Conservation (phyloP, 2,113 vertebrate species). For the Anarrhichthys ocellatus region DNA sequence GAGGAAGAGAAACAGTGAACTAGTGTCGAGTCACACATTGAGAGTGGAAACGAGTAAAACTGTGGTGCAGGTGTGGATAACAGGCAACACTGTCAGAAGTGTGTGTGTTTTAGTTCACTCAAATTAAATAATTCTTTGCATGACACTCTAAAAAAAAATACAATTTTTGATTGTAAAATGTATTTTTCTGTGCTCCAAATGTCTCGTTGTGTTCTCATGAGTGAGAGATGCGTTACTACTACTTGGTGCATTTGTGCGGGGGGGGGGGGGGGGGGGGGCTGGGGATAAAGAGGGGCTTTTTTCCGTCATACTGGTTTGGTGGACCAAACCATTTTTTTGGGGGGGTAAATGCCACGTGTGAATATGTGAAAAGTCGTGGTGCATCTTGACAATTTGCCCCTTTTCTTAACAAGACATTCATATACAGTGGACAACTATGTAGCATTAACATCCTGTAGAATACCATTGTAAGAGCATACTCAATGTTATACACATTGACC, state of each 20-base stretch:
- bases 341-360: constrained; percentile 65
- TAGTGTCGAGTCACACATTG: not conserved
- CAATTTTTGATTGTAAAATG: not conserved
- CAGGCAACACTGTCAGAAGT: not conserved
- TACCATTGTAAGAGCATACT: constrained; percentile 77
- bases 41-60: not conserved
- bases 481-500: constrained; percentile 79
- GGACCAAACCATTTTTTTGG: constrained; percentile 62
- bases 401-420: constrained; percentile 60
- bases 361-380: constrained; percentile 74
- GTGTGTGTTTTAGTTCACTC: not conserved
- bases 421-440: constrained; percentile 78
- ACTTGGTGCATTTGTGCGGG: constrained; percentile 50
- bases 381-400: constrained; percentile 63
- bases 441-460: constrained; percentile 82
- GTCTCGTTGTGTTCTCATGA: not conserved
- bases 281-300: too few relatives aligned
- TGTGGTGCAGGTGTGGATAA: not conserved
- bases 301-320: constrained; percentile 54
- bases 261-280: constrained; percentile 12
- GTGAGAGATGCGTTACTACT: constrained; percentile 31
- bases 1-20: not conserved
- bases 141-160: not conserved
- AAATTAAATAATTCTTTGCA: not conserved
- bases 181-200: constrained; percentile 3